Base-by-base conservation (phyloP, 2,113 vertebrate genomes). In the Gallinago paraguaiae region DNA sequence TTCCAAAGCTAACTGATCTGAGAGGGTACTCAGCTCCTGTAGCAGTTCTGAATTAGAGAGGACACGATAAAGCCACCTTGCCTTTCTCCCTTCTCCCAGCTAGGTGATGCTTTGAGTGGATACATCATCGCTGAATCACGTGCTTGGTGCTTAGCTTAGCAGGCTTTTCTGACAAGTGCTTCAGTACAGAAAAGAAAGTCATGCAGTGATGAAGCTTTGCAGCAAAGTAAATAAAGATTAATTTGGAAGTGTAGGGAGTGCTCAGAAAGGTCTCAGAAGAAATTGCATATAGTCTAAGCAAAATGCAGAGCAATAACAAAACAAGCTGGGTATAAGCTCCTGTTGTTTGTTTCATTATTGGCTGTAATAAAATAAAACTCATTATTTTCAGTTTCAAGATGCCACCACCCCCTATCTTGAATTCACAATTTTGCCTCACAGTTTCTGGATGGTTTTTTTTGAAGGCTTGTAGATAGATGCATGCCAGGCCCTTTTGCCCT, bases 221-320 rank as follows among this genome's bases (percentile, higher is more conserved):
- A 88, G 92, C 13, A 93, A 94, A 94, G 75, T 76, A 94, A 96
- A 95, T 82, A 92, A 91, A 95, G 88, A 94, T 95, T 94, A 89
- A 91, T 92, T 92, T 74, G 74, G 46, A 92, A 93, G 54, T 22
- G n/a, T 30, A 50, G 35, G 24, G 53, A 79, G 72, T 24, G 48
- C 53, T 94, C 0, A 0, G 43, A 69, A 82, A 92, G 70, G 88
- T 84, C 71, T 48, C 20, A 33, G 43, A 91, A 94, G 64, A 93
- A 92, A 89, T 4, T 92, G 19, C 77, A 84, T n/a, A 35, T 14
- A 50, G 50, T n/a, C 51, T 50, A 76, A 60, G 69, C 8, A 92
- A 93, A 89, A 87, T 27, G 10, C 59, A 91, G 22, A 27, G 72
- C 56, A 64, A 51, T 65, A 83, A 78, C 19, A 82, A 35, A 25